Evolutionary conservation across 2,113 vertebrate species (phyloP).

Genomic region (Odocoileus hemionus): DNA sequence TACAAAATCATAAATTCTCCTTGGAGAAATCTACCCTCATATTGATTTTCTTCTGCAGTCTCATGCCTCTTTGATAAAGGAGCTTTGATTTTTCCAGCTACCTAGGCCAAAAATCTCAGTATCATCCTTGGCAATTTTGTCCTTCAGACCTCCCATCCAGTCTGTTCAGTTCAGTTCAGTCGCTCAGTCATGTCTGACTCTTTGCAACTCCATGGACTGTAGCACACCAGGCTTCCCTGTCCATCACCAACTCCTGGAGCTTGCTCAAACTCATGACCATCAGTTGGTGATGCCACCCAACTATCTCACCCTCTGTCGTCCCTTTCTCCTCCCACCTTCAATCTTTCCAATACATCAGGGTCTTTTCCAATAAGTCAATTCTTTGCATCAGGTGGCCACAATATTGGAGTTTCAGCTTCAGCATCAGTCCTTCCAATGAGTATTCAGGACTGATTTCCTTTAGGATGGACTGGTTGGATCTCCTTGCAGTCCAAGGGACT

Average conservation of each 20-base stretch:
- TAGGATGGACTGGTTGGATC: not conserved
- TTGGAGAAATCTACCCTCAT: not conserved
- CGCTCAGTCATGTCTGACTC: rapidly evolving
- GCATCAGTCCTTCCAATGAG: not conserved
- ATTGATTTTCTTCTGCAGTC: not conserved
- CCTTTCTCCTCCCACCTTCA: not conserved
- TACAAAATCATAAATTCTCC: not conserved
- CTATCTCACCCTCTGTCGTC: not conserved
- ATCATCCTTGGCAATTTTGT: not conserved
- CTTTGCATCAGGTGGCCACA: not conserved
- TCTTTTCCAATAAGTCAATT: not conserved
- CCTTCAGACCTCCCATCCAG: not conserved
- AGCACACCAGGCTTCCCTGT: not conserved
- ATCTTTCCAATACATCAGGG: not conserved
- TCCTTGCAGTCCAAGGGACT: not conserved
- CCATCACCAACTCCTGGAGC: not conserved
- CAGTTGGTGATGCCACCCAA: not conserved
- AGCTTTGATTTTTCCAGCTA: not conserved
- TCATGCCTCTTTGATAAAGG: not conserved
- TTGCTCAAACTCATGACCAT: not conserved
- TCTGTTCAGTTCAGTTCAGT: not conserved
- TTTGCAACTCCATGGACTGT: not conserved
- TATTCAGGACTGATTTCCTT: not conserved
- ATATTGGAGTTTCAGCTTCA: not conserved
- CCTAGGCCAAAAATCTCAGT: not conserved